Evolutionary conservation across 1,140 invertebrate genomes (phyloP).

Genomic region (Megalonaias nervosa): DNA sequence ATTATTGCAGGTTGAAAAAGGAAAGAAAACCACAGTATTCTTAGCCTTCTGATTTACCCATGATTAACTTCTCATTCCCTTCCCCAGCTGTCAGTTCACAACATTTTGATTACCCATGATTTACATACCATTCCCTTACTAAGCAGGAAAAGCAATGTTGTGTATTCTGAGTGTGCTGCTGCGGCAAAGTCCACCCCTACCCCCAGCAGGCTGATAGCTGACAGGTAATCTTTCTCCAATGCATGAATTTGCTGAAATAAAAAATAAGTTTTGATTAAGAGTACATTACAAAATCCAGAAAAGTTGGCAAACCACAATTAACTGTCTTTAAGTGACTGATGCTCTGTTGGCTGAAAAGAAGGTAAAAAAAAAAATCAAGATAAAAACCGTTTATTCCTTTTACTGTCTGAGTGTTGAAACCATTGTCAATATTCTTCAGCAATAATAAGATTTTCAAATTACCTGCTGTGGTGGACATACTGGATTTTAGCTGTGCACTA

Average conservation of each 20-base stretch:
- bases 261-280: neutral
- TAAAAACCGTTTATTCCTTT: too few species aligned
- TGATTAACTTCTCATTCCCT: neutral
- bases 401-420: too few species aligned
- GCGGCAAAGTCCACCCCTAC: conserved; percentile 96
- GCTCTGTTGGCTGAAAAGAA: too few species aligned
- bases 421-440: too few species aligned
- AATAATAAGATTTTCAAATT: too few species aligned
- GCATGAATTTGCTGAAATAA: conserved; percentile 91
- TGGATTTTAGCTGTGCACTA: too few species aligned
- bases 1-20: neutral
- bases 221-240: conserved; percentile 89
- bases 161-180: conserved; percentile 91
- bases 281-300: too few species aligned
- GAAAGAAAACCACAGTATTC: neutral
- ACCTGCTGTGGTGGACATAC: too few species aligned
- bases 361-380: too few species aligned
- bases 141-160: conserved; percentile 92
- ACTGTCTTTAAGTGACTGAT: too few species aligned
- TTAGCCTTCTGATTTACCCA: neutral
- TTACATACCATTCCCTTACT: conserved; percentile 92
- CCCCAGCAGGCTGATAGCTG: conserved; percentile 90
- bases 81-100: neutral
- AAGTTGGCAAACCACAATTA: too few species aligned
- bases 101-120: conserved; percentile 3